Base-by-base conservation (phyloP, 92 coral and sea anemone genomes). In the Epizoanthus illoricatus region DNA sequence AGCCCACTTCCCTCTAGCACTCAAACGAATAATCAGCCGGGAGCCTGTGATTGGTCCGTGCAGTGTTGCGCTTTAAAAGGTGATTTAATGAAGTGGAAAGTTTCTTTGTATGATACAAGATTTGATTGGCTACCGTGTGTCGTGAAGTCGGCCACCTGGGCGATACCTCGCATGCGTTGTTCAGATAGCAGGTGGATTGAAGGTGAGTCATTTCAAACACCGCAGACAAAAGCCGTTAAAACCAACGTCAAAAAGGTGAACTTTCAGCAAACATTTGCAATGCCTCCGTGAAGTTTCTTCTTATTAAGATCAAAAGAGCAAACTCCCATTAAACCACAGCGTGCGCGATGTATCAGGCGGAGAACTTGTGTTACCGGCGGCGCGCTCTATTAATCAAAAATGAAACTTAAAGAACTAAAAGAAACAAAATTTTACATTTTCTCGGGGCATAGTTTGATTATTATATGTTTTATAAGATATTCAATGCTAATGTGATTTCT, bases 81-180 rank as follows among this genome's bases (percentile, higher is more conserved):
- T 81, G 84, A 81, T 79, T 88, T 93, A 93, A 93, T 93, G 95
- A 87, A 89, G 88, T 80, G 82, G 89, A 84, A 88, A 88, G 80
- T 88, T 79, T 86, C 76, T 83, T 93, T 90, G 97, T 93, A 66
- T 17, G 73, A 74, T 56, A 69, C 81, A 70, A 55, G 71, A 43
- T 65, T 28, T 84, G 90, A 93, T 93, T 93, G 97, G 97, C 69
- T 71, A 68, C 5, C 33, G 13, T 74, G 85, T 90, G 94, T 90
- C 88, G 94, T 90, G 84, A 85, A 81, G 89, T 80, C 41, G 86
- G 97, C 84, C 97, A 93, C 97, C 97, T 93, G 97, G 86, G 83
- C 69, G 47, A 64, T 6, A 59, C 54, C 43, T 86, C 60, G 92
- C 86, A 86, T 92, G 90, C 87, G 89, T 92, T 85, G 83, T 41